Evolutionary conservation across 2,113 vertebrate genomes (phyloP).

Genomic region (Entomyzon cyanotis): DNA sequence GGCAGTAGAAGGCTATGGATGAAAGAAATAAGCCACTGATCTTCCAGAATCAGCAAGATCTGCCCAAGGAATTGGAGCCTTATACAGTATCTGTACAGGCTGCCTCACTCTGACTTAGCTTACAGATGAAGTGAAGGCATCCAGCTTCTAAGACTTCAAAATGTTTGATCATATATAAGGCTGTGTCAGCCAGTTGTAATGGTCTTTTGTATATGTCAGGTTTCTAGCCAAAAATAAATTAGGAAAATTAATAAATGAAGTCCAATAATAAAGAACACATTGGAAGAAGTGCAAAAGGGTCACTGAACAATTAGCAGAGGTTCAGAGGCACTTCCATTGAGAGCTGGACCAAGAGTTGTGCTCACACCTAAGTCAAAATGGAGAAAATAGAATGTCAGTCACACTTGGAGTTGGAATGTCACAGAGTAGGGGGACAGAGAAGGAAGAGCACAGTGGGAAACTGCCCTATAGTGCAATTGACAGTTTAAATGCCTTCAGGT

Average conservation of each 20-base stretch:
- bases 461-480: background rate
- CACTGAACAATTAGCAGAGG: background rate
- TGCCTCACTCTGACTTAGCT: background rate
- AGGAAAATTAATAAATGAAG: background rate
- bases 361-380: background rate
- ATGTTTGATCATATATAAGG: background rate
- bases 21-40: background rate
- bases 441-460: background rate
- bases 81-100: background rate
- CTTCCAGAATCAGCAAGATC: background rate
- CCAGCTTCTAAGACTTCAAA: background rate
- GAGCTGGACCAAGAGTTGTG: background rate
- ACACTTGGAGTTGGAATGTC: background rate
- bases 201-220: background rate
- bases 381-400: background rate
- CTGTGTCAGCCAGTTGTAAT: background rate
- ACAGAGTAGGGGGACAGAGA: background rate
- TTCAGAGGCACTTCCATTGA: background rate
- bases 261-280: background rate
- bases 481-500: background rate
- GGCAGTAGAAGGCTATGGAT: background rate
- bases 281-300: background rate
- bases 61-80: background rate
- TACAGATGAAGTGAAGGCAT: background rate
- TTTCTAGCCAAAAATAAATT: background rate